These are phyloP conservation scores for Prionace glauca DNA, from an alignment of 2,797 vertebrate species.

Conservation along the genomic window DNA sequence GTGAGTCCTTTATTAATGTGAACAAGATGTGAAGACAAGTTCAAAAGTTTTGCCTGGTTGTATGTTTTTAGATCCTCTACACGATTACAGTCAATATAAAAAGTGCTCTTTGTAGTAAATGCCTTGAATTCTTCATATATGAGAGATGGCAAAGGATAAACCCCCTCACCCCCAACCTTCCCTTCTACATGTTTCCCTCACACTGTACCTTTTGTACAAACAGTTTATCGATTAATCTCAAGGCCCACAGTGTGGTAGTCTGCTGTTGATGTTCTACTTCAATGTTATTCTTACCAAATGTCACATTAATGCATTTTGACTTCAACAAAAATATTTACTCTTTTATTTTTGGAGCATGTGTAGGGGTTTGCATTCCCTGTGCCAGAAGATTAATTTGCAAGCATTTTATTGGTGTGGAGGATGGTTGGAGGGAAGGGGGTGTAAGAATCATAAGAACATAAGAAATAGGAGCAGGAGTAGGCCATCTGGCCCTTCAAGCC, in stretches of 20 bases:
- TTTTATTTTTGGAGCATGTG: constrained; percentile 14
- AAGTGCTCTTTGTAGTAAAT: not conserved
- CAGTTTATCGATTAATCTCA: constrained; percentile 1
- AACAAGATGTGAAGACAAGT: not conserved
- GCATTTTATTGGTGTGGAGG: not conserved
- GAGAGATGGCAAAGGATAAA: not conserved
- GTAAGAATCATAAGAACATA: too few species aligned
- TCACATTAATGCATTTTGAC: not conserved
- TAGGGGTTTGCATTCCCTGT: not conserved
- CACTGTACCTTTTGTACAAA: not conserved
- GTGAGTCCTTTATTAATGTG: not conserved
- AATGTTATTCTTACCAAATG: constrained; percentile 33
- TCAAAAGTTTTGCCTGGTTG: not conserved
- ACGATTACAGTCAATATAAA: not conserved
- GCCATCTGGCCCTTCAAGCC: too few species aligned
- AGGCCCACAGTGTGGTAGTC: not conserved
- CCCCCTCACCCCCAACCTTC: not conserved
- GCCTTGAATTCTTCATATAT: not conserved
- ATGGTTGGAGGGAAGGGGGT: not conserved
- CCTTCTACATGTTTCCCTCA: not conserved
- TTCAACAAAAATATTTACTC: constrained; percentile 32
- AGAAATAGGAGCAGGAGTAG: too few species aligned
- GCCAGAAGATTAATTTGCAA: not conserved
- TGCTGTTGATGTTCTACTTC: constrained; percentile 2
- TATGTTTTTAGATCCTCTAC: not conserved